Conservation (phyloP, 2,888 invertebrate genomes). For the Ennomos erosarius region DNA sequence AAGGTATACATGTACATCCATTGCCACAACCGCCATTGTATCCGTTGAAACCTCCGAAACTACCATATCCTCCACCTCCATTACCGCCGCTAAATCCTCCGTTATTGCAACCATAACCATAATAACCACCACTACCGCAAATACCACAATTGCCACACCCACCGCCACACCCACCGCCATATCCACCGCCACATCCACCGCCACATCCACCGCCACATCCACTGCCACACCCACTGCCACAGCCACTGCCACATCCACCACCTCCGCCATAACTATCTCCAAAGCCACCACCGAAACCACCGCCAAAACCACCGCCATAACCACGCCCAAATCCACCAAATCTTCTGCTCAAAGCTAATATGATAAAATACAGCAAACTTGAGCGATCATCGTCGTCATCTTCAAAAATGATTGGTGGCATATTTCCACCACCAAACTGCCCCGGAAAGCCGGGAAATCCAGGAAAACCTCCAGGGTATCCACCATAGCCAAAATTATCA, state of each 20-base stretch:
- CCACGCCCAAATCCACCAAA: slow-evolving; percentile 30
- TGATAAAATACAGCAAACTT: slow-evolving; percentile 56
- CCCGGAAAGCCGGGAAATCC: slow-evolving; percentile 24
- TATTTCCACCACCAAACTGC: slow-evolving; percentile 31
- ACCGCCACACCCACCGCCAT: slow-evolving; percentile 28
- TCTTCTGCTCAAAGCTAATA: slow-evolving; percentile 56
- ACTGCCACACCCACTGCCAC: slow-evolving; percentile 24
- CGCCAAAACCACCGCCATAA: slow-evolving; percentile 29
- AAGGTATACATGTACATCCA: slow-evolving; percentile 18
- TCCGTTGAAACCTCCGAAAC: no score
- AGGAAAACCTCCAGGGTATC: slow-evolving; percentile 26
- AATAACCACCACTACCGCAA: slow-evolving; percentile 13
- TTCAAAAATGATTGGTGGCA: slow-evolving; percentile 55
- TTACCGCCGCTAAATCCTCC: slow-evolving; percentile 5
- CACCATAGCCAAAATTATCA: slow-evolving; percentile 18
- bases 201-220: slow-evolving; percentile 29
- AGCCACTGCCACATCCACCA: slow-evolving; percentile 25
- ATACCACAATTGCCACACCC: no score
- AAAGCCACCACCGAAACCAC: slow-evolving; percentile 23
- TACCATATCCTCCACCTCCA: slow-evolving; percentile 19
- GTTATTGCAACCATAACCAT: background rate
- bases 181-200: slow-evolving; percentile 16
- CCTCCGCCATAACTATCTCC: slow-evolving; percentile 31
- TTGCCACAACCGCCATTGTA: slow-evolving; percentile 24
- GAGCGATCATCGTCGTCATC: slow-evolving; percentile 46